Conservation (phyloP, 2,888 invertebrate genomes). For the Hymenopus coronatus region DNA sequence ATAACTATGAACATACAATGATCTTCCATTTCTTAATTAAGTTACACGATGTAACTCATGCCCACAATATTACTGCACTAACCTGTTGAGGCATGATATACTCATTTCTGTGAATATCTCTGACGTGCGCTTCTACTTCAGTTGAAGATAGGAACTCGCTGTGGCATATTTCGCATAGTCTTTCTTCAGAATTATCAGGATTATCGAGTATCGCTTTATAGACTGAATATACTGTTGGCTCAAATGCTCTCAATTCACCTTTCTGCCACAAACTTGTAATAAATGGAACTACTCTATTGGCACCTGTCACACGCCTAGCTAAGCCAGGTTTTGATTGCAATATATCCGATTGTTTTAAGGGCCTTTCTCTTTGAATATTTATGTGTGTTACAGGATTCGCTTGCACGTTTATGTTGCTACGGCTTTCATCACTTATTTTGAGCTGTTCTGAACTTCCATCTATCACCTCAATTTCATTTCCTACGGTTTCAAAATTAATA, state of each 20-base stretch:
- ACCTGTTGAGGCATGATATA: conserved; percentile 5
- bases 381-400: conserved; percentile 29
- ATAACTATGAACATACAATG: no score
- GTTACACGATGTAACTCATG: no score
- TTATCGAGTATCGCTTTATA: conserved; percentile 23
- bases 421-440: background rate
- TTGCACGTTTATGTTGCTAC: background rate
- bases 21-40: no score
- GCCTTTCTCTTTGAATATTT: conserved; percentile 19
- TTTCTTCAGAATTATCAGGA: conserved; percentile 8
- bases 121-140: conserved; percentile 23
- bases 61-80: background rate
- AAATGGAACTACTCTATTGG: conserved; percentile 30
- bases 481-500: background rate
- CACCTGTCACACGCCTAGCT: conserved; percentile 24
- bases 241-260: background rate
- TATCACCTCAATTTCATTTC: background rate
- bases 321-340: conserved; percentile 7
- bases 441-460: background rate
- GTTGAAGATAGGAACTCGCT: conserved; percentile 18
- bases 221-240: conserved; percentile 4
- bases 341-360: background rate
- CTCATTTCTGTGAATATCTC: conserved; percentile 1
- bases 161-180: conserved; percentile 21
- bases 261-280: conserved; percentile 29